Percentiles rank a stretch among this genome's conserved stretches.
Conservation (phyloP, 2,888 invertebrate species). For the Allolobophora icterica region DNA sequence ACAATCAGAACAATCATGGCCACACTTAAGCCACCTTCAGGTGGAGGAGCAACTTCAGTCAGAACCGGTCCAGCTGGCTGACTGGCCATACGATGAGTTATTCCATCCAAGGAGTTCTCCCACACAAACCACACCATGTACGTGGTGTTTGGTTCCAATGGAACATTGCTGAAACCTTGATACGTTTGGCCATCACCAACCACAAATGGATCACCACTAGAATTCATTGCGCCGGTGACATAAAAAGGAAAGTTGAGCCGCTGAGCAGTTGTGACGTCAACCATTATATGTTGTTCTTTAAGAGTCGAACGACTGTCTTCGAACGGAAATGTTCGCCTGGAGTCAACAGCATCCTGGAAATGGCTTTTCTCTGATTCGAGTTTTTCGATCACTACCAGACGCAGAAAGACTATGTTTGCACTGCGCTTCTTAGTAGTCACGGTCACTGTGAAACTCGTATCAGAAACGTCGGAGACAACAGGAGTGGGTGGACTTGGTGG, state of each 20-base stretch:
- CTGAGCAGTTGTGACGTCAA: neutral
- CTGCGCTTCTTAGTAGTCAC: neutral
- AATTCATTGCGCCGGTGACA: neutral
- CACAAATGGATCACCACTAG: neutral
- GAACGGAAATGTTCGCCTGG: neutral
- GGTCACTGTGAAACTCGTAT: neutral
- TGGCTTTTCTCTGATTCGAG: neutral
- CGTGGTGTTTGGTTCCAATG: slow-evolving; percentile 72
- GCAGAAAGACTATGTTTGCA: neutral
- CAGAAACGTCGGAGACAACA: neutral
- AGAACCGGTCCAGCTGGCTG: neutral
- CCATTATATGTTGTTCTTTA: neutral
- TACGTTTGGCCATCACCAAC: too few relatives aligned
- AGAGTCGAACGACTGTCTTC: neutral
- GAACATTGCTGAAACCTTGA: slow-evolving; percentile 71
- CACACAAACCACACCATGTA: slow-evolving; percentile 76
- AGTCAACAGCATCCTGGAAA: neutral
- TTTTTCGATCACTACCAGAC: neutral
- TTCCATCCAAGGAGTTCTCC: slow-evolving; percentile 74
- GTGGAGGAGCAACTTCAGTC: neutral
- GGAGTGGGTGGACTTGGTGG: neutral
- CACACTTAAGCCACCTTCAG: neutral
- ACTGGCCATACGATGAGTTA: slow-evolving; percentile 71
- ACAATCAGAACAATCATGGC: slow-evolving; percentile 14
- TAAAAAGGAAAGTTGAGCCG: neutral